Base-by-base conservation (phyloP, 2,797 vertebrate species). In the Gymnothorax javanicus region DNA sequence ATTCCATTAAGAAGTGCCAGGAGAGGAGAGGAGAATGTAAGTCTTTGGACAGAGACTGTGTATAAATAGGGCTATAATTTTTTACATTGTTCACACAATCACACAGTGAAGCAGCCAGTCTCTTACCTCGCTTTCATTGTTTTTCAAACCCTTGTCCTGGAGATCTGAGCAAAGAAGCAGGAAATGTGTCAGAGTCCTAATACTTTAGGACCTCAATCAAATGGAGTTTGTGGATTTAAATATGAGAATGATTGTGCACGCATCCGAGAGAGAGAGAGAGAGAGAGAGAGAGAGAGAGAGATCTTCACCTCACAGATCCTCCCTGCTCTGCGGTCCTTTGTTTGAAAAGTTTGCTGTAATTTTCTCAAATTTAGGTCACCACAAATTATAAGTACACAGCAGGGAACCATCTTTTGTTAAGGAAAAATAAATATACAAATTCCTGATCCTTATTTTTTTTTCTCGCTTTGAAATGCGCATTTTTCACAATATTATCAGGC, bases 261-360 rank as follows among this genome's bases (percentile, higher is more conserved):
- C 33, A 43, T 43, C 33, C 90, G 79, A 85, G 86, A 84, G 77
- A 90, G 79, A 25, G 62, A 23, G 86, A 87, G 88, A 88, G 86
- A 87, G 86, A 85, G 87, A 91, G 79, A 85, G 86, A 84, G 77
- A 90, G 79, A 25, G 62, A 23, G 86, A 87, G 88, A 88, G 86
- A 75, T 89, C 52, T 87, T 81, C 86, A 90, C 85, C 87, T 86
- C 77, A 88, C 83, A 88, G 75, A 85, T 87, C 90, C 92, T 79
- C 62, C 1, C 90, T 87, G 85, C 91, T 87, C 87, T 73, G 58
- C 52, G 85, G 89, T 87, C 89, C 89, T 93, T 93, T 93, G 90
- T 92, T 91, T 91, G 91, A 93, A 92, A 95, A 94, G 93, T 93
- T 95, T 92, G 93, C 92, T 93, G 93, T 93, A 84, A 93, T 94